Base-by-base conservation (phyloP, 2,113 vertebrate genomes). In the Hylia prasina region DNA sequence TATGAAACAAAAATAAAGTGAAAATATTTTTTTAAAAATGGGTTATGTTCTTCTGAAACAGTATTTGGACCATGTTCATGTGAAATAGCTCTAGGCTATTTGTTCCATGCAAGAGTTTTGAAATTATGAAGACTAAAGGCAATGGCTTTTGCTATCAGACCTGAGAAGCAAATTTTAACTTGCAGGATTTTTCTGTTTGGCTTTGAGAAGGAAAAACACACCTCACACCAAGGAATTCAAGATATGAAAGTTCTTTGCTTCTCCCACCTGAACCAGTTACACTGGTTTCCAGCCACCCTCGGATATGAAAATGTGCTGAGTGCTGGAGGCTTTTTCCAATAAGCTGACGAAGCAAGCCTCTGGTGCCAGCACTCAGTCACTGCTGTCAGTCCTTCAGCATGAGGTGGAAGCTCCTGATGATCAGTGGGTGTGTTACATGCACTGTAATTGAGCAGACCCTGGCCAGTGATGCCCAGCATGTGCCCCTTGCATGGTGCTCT, bases 111-210 rank as follows among this genome's bases (percentile, higher is more conserved):
- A 75, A 76, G 20, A 56, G 12, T 91, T 89, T 35, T 73, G 69
- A 91, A 94, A 93, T 69, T 24, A 91, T 73, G 82, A 90, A 81
- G 90, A 93, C 27, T 66, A 93, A 93, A 89, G 87, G 95, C 84
- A 94, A 64, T 17, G 35, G 8, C 27, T 91, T 37, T 33, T 89
- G 45, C 16, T 73, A 64, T 21, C n/a, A 61, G 40, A 53, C 28
- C 15, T 33, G 40, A 79, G 33, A 71, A 82, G 15, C 18, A 63
- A 72, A 79, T 51, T 83, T 42, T 47, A 60, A 71, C 20, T 73
- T 27, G 48, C 28, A 27, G 24, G 15, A 79, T 60, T 68, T 81
- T 65, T 79, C 42, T 87, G 6, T 53, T 75, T 58, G 40, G 35
- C 31, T 81, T 78, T 40, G 56, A 79, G 61, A 82, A 76, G 42